A percentile compares a stretch with the other conserved stretches of the same genome.
Evolutionary conservation across 2,797 vertebrate genomes (phyloP).

Genomic region (Molossus molossus): DNA sequence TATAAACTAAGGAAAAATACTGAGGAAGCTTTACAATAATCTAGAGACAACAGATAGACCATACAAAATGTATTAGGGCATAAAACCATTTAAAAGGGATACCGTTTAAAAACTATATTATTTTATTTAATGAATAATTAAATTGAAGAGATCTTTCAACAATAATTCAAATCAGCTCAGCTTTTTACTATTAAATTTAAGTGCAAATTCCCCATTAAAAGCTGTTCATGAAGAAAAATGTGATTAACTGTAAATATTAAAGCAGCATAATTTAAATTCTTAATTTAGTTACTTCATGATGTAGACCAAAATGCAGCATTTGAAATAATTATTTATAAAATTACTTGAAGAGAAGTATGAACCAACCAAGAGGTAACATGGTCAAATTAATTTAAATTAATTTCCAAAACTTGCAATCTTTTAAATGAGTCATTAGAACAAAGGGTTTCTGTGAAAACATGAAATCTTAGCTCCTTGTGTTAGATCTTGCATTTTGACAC

Average conservation of each 20-base stretch:
- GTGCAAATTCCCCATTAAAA: slow-evolving; percentile 76
- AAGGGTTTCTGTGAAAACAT: slow-evolving; percentile 45
- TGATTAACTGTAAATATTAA: slow-evolving; percentile 79
- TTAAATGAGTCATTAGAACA: slow-evolving; percentile 50
- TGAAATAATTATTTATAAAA: slow-evolving; percentile 78
- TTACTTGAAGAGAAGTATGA: slow-evolving; percentile 75
- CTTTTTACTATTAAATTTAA: slow-evolving; percentile 77
- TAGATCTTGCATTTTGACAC: background rate
- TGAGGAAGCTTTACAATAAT: slow-evolving; percentile 20
- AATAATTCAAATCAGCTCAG: slow-evolving; percentile 71
- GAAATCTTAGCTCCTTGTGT: background rate
- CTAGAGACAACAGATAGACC: background rate
- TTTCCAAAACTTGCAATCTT: slow-evolving; percentile 64
- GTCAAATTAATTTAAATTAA: slow-evolving; percentile 77
- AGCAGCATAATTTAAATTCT: slow-evolving; percentile 75
- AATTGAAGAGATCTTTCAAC: slow-evolving; percentile 48
- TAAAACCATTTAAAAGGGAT: background rate
- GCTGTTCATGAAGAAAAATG: slow-evolving; percentile 68
- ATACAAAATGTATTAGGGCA: background rate
- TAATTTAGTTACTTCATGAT: slow-evolving; percentile 80
- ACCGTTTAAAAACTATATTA: slow-evolving; percentile 58
- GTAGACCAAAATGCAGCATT: slow-evolving; percentile 75
- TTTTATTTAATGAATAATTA: slow-evolving; percentile 69
- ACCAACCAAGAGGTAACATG: slow-evolving; percentile 36
- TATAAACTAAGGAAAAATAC: background rate